phyloP scores from a whole-genome alignment of 2,888 invertebrate genomes.

The Stenoptilia bipunctidactyla region DNA sequence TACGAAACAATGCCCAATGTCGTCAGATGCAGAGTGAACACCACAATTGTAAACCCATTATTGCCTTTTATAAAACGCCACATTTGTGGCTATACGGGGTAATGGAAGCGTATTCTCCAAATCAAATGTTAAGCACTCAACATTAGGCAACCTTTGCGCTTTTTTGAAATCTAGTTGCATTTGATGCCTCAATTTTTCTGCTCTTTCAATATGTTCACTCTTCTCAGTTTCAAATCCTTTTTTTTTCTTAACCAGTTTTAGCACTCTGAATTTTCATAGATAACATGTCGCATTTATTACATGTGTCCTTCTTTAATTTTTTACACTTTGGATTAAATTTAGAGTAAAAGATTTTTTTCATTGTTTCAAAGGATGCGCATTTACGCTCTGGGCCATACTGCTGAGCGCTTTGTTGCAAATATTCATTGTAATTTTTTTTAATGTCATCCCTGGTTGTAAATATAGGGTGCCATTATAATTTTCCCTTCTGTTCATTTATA shows the following conservation, averaged over 20 bases:
- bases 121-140: constrained; percentile 15
- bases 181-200: constrained; percentile 11
- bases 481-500: constrained; percentile 10
- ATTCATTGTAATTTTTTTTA: constrained; percentile 2
- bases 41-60: constrained; percentile 14
- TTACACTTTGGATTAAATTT: constrained; percentile 13
- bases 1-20: constrained; percentile 10
- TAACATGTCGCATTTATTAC: constrained; percentile 10
- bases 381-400: constrained; percentile 3
- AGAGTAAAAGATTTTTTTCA: constrained; percentile 12
- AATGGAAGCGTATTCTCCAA: constrained; percentile 15
- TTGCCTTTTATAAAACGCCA: constrained; percentile 16
- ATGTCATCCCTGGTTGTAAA: constrained; percentile 9
- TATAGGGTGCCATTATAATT: constrained; percentile 7
- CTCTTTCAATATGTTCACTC: constrained; percentile 10
- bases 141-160: constrained; percentile 10
- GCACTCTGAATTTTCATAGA: constrained; percentile 6
- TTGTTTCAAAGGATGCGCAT: constrained; percentile 9
- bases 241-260: constrained; percentile 8
- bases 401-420: neutral
- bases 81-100: constrained; percentile 14
- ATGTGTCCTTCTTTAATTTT: constrained; percentile 9
- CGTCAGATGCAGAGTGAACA: constrained; percentile 12
- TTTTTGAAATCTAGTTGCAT: constrained; percentile 11
- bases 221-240: constrained; percentile 6